These are phyloP conservation scores for Atractosteus spatula DNA, from an alignment of 2,113 vertebrate species.

Conservation along the genomic window DNA sequence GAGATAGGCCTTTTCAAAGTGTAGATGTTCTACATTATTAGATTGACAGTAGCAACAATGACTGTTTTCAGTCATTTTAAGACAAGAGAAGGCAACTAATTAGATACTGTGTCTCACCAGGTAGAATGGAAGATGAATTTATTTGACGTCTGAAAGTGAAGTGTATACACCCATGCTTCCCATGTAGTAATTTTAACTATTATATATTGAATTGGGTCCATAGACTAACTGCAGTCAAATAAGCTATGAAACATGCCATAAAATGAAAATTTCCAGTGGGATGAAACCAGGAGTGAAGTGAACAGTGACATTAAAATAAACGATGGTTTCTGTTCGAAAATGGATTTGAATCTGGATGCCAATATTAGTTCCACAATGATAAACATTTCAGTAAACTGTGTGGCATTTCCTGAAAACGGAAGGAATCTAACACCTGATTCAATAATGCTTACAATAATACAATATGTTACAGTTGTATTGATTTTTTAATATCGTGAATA, in stretches of 20 bases:
- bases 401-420: no score
- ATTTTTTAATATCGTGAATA: no score
- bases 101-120: constrained; percentile 16
- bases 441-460: no score
- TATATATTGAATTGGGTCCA: constrained; percentile 25
- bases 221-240: constrained; percentile 17
- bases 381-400: no score
- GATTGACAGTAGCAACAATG: background rate
- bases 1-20: background rate
- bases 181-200: background rate
- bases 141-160: constrained; percentile 12
- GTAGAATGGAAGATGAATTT: constrained; percentile 16
- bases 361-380: no score
- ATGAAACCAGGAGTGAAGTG: constrained; percentile 56
- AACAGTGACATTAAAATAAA: constrained; percentile 54
- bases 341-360: background rate
- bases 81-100: constrained; percentile 17
- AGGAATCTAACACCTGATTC: no score
- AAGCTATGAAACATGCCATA: constrained; percentile 27
- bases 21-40: constrained; percentile 9
- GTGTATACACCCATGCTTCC: background rate
- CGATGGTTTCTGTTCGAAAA: constrained; percentile 44
- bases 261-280: constrained; percentile 50
- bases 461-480: no score
- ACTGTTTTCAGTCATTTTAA: constrained; percentile 10